Evolutionary conservation across 2,888 invertebrate genomes (phyloP).

Genomic region (Lycophotia porphyrea): DNA sequence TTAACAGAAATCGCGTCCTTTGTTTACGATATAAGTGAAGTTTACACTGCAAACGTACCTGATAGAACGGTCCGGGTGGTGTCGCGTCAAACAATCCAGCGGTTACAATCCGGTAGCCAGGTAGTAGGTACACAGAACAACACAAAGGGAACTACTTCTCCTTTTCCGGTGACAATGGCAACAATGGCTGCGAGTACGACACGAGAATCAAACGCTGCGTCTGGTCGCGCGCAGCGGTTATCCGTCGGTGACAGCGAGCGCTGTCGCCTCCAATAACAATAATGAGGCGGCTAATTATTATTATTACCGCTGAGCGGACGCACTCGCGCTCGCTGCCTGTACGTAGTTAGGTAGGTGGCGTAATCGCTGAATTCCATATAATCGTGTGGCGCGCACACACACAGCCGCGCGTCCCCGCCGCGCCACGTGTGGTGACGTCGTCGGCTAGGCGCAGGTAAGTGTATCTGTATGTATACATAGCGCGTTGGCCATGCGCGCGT

Average conservation of each 20-base stretch:
- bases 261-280: conserved; percentile 81
- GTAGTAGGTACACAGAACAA: conserved; percentile 68
- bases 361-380: conserved; percentile 86
- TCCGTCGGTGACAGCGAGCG: conserved; percentile 80
- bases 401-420: conserved; percentile 69
- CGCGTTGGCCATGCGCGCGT: conserved; percentile 77
- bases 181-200: conserved; percentile 69
- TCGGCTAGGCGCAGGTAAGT: conserved; percentile 77
- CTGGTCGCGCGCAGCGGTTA: conserved; percentile 77
- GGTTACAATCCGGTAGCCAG: conserved; percentile 74
- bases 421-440: conserved; percentile 86
- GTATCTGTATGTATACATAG: conserved; percentile 65
- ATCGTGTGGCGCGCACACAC: conserved; percentile 78
- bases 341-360: conserved; percentile 82
- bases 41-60: conserved; percentile 77
- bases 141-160: conserved; percentile 75
- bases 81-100: conserved; percentile 76
- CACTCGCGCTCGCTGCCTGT: conserved; percentile 72
- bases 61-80: conserved; percentile 72
- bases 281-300: conserved; percentile 85
- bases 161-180: conserved; percentile 74
- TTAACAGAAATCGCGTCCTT: conserved; percentile 72
- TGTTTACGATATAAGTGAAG: conserved; percentile 78
- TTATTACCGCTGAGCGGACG: conserved; percentile 81
- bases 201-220: conserved; percentile 74